Base-by-base conservation (phyloP, 2,113 vertebrate species). In the Xiphophorus hellerii region DNA sequence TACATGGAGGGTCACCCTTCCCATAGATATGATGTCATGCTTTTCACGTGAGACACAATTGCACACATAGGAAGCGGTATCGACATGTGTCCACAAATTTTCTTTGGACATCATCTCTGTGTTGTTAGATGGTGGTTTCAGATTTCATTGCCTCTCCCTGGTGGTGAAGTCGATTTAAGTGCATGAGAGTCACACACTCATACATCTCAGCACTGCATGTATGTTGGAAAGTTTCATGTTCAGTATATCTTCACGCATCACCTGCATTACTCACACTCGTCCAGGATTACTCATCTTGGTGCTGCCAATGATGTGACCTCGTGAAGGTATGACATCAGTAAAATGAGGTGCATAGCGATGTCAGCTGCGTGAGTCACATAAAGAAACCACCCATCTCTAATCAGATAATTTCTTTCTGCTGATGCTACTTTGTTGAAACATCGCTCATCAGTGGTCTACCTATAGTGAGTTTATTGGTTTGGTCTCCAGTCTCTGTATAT, bases 11-110 rank as follows among this genome's bases (percentile, higher is more conserved):
- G 90, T 93, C 69, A 91, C 90, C 87, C 94, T 86, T 91, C 75
- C 83, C 35, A 17, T 89, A 44, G 62, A 51, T 89, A 94, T 95
- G 95, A 96, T 95, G 94, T 96, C 95, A 95, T 94, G 91, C 91
- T 93, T 77, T 83, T 80, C 77, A 80, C 76, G 65, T 58, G 69
- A 51, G 29, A 35, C 22, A 63, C 33, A 5, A 28, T 71, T 44
- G 14, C 71, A 54, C 74, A n/a, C 62, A 51, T 30, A 69, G 61
- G 62, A 54, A 73, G 28, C 20, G 31, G 68, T 66, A 78, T 69
- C 22, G 79, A 83, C 35, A 60, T 69, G 33, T 63, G n/a, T 17
- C 8, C 64, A 73, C 69, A 74, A 39, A 63, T 10, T 35, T 17
- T 61, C 75, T 83, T 72, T 65, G 60, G 35, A 30, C 14, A 15